These are phyloP conservation scores for Seira musarum DNA, from an alignment of 2,888 invertebrate genomes.

Conservation along the genomic window DNA sequence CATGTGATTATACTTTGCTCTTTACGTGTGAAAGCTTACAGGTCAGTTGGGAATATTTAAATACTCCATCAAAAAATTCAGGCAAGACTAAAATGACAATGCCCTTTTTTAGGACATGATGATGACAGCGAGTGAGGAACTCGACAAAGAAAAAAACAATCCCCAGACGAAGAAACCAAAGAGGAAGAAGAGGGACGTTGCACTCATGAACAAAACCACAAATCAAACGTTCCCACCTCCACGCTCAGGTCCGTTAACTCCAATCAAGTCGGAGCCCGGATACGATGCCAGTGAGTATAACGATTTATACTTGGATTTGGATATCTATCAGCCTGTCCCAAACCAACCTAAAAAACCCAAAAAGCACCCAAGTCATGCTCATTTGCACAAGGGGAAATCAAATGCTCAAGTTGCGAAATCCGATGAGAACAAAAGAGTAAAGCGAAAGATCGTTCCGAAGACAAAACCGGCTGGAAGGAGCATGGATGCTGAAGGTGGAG, in stretches of 20 bases:
- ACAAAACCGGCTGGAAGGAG: background rate
- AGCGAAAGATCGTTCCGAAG: background rate
- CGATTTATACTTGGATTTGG: constrained; percentile 28
- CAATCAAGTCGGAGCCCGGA: background rate
- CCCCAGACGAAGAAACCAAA: background rate
- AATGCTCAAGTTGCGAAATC: background rate
- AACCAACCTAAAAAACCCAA: background rate
- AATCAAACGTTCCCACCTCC: too few species aligned
- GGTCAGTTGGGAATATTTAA: too few species aligned
- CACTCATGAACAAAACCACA: background rate
- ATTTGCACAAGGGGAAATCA: background rate
- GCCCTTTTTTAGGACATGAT: too few species aligned
- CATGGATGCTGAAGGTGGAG: too few species aligned
- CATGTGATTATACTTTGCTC: constrained; percentile 13
- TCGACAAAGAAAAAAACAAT: too few species aligned
- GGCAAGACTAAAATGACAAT: background rate
- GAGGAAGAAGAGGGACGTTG: background rate
- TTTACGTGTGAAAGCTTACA: too few species aligned
- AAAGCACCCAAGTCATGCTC: too few species aligned
- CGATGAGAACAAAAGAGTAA: background rate
- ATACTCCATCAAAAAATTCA: too few species aligned
- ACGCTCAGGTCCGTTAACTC: too few species aligned
- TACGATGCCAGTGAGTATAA: constrained; percentile 22
- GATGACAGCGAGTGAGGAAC: too few species aligned
- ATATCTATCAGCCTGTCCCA: background rate